Evolutionary conservation across 1,140 invertebrate species (phyloP), one percentile per base, ranked within the genome.

Genomic region (Nautilus pompilius): DNA sequence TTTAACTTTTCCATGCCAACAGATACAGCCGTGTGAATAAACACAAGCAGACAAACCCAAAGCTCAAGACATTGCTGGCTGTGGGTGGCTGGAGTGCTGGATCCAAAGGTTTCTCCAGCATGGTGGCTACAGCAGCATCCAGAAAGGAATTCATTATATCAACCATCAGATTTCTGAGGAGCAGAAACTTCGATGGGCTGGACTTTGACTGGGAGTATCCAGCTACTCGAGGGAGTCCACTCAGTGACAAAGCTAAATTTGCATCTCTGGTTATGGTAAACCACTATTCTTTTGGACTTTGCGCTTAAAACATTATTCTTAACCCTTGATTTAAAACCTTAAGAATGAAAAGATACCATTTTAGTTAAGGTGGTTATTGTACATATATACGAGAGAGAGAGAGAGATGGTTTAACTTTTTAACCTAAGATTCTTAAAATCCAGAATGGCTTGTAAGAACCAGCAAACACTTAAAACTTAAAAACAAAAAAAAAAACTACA

Each of bases 191-290:
- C 77, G 94, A 98, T 82, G 95, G 95, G 5, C 85, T 98, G 22
- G 95, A 98, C 83, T 84, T 98, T 66, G 94, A 97, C 78, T 98
- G 94, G 93, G 94, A 96, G 78, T 97, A 97, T 84, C 95, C 95
- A 0, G 90, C 90, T 0, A 88, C 90, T 76, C 84, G 94, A 28
- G 94, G 96, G 76, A 95, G 95, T 49, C 92, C 93, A 74, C 88
- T 92, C 0, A 88, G 91, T 34, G 95, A 98, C 79, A 89, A 88
- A 58, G 89, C 92, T 69, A 94, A 95, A 80, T 97, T 97, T 79
- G 92, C 93, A 15, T 87, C 88, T 69, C 87, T 98, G 26, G 91
- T 96, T 29, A 86, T 90, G 87, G 90, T 91, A 62, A 60, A 49
- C 33, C 48, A 57, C 54, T 32, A 32, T 46, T 49, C 45, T 61